These are phyloP conservation scores for Campoletis raptor DNA, from an alignment of 2,888 invertebrate genomes.

Conservation along the genomic window DNA sequence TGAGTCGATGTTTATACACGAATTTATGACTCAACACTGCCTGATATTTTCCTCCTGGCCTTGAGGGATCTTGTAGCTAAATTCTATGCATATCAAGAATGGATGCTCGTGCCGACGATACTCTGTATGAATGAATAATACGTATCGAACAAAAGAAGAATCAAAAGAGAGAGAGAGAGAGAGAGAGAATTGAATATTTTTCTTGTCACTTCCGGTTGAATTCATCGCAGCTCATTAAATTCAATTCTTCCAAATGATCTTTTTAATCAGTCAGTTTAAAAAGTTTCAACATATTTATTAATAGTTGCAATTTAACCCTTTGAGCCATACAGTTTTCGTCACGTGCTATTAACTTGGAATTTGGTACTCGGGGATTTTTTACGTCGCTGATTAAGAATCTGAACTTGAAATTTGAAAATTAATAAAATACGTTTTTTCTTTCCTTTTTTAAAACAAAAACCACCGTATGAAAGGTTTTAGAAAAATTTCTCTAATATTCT, in stretches of 20 bases:
- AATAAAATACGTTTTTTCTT: no score
- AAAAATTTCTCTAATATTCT: no score
- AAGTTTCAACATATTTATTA: background rate
- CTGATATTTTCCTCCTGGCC: conserved; percentile 74
- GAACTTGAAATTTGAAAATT: no score
- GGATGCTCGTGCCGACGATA: conserved; percentile 68
- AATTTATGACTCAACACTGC: conserved; percentile 62
- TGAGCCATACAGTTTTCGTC: no score
- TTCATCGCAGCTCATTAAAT: no score
- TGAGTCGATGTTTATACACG: conserved; percentile 5
- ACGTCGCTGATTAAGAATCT: no score
- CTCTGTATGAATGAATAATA: conserved; percentile 39
- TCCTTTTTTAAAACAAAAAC: no score
- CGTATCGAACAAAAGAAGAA: conserved; percentile 57
- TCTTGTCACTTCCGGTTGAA: background rate
- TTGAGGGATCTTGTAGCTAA: conserved; percentile 75
- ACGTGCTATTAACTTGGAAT: no score
- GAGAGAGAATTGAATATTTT: conserved; percentile 15
- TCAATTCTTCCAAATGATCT: background rate
- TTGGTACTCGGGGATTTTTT: no score
- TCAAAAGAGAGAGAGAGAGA: background rate
- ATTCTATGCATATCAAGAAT: conserved; percentile 72
- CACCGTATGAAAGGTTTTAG: no score
- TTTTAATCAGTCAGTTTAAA: background rate
- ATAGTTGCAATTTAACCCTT: background rate